These are phyloP conservation scores for Napeogenes sylphis DNA, from an alignment of 2,888 invertebrate species.

Conservation along the genomic window DNA sequence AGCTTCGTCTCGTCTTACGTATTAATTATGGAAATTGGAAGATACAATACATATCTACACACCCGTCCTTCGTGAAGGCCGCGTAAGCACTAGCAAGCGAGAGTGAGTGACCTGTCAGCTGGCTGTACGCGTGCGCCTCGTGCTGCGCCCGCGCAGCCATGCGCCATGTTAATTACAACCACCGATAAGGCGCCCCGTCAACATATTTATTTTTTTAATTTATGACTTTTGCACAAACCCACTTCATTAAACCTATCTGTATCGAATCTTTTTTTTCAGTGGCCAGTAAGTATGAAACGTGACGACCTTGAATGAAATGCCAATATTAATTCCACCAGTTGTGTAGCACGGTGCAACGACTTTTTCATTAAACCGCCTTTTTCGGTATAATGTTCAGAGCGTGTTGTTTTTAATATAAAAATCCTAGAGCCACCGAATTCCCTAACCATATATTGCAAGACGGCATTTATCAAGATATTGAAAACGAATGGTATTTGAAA, in stretches of 20 bases:
- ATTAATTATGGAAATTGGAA: slow-evolving; percentile 27
- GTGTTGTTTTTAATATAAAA: slow-evolving; percentile 58
- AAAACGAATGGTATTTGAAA: slow-evolving; percentile 54
- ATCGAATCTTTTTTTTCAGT: slow-evolving; percentile 46
- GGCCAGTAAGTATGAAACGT: slow-evolving; percentile 35
- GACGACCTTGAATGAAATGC: slow-evolving; percentile 61
- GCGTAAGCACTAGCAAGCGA: slow-evolving; percentile 42
- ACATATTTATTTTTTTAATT: slow-evolving; percentile 62
- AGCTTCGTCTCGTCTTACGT: no score
- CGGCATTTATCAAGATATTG: slow-evolving; percentile 59
- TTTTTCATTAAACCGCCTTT: slow-evolving; percentile 58
- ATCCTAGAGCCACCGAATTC: slow-evolving; percentile 67
- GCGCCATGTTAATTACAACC: slow-evolving; percentile 69
- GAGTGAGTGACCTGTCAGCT: slow-evolving; percentile 66
- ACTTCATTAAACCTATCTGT: slow-evolving; percentile 57
- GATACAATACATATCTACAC: slow-evolving; percentile 36
- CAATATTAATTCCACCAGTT: slow-evolving; percentile 62
- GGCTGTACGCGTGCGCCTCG: slow-evolving; percentile 39
- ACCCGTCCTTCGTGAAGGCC: slow-evolving; percentile 66
- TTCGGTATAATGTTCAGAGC: slow-evolving; percentile 62
- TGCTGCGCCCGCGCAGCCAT: slow-evolving; percentile 49
- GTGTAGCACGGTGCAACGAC: slow-evolving; percentile 59
- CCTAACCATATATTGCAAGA: slow-evolving; percentile 65
- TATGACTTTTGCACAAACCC: slow-evolving; percentile 56
- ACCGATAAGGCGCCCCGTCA: slow-evolving; percentile 69